These are phyloP conservation scores for Lacerta agilis DNA, from an alignment of 2,797 vertebrate species.

Conservation along the genomic window DNA sequence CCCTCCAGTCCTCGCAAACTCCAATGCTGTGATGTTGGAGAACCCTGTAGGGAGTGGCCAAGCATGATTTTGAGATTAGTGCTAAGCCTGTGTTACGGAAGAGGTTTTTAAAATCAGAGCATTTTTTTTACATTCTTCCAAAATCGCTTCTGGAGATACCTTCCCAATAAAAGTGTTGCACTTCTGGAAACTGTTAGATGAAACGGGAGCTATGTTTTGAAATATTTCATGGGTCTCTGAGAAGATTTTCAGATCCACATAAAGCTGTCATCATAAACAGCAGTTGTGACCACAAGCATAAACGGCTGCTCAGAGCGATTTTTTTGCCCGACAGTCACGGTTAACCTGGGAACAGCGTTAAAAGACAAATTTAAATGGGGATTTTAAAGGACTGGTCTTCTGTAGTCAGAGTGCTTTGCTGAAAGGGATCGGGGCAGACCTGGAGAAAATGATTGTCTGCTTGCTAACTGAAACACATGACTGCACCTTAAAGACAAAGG, in stretches of 20 bases:
- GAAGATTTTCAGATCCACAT: background rate
- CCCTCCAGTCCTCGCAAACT: too few species aligned
- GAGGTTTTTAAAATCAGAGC: background rate
- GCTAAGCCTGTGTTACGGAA: background rate
- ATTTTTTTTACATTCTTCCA: background rate
- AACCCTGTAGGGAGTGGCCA: background rate
- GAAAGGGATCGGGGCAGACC: constrained; percentile 5
- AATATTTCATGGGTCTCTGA: background rate
- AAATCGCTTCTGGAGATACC: background rate
- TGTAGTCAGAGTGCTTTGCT: constrained; percentile 15
- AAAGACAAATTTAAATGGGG: constrained; percentile 6
- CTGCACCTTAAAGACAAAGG: background rate
- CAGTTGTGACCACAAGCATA: background rate
- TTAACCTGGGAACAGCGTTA: constrained; percentile 34
- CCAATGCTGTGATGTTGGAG: background rate
- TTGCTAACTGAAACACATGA: background rate
- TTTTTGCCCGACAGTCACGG: constrained; percentile 15
- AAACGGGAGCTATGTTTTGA: background rate
- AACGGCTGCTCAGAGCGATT: background rate
- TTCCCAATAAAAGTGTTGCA: background rate
- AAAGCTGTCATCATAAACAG: background rate
- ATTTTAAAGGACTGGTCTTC: constrained; percentile 32
- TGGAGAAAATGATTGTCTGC: constrained; percentile 25
- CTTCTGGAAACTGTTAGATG: background rate
- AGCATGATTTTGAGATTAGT: background rate